phyloP scores from a whole-genome alignment of 1,140 invertebrate species.

The Lordiphosa collinella region DNA sequence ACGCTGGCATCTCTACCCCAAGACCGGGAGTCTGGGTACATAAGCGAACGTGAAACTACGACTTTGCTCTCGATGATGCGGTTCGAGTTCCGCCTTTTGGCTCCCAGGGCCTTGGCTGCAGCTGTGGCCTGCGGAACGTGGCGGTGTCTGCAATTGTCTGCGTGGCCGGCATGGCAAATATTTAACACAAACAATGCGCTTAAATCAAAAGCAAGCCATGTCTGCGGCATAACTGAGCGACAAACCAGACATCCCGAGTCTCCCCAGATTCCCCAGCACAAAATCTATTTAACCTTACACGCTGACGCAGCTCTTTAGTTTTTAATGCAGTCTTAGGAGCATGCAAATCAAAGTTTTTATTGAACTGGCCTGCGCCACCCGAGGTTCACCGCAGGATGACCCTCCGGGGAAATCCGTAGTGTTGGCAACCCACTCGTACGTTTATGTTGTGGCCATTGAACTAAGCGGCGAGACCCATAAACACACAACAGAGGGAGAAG shows the following conservation, averaged over 20 bases:
- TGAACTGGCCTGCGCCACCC: conserved; percentile 45
- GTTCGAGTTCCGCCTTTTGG: conserved; percentile 23
- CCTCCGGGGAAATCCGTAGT: conserved; percentile 53
- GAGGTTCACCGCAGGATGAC: conserved; percentile 52
- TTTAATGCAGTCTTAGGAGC: conserved; percentile 51
- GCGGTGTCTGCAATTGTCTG: conserved; percentile 53
- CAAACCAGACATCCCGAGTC: conserved; percentile 31
- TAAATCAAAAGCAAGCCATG: conserved; percentile 74
- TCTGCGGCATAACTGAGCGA: conserved; percentile 67
- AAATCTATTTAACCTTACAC: conserved; percentile 56
- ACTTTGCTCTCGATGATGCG: conserved; percentile 18
- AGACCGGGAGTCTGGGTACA: neutral
- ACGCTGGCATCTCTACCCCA: conserved; percentile 2
- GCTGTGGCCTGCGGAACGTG: conserved; percentile 36
- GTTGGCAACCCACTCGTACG: conserved; percentile 21
- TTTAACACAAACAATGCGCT: conserved; percentile 74
- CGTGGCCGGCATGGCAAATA: conserved; percentile 74
- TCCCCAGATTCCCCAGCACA: conserved; percentile 12
- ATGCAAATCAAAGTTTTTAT: conserved; percentile 65
- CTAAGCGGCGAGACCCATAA: conserved; percentile 49
- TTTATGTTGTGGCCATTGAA: conserved; percentile 58
- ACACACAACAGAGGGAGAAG: conserved; percentile 31
- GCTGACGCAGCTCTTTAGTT: conserved; percentile 60
- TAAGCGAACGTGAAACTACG: neutral
- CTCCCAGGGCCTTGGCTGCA: conserved; percentile 1